phyloP scores from a whole-genome alignment of 2,888 invertebrate genomes.

The Ariolimax columbianus region DNA sequence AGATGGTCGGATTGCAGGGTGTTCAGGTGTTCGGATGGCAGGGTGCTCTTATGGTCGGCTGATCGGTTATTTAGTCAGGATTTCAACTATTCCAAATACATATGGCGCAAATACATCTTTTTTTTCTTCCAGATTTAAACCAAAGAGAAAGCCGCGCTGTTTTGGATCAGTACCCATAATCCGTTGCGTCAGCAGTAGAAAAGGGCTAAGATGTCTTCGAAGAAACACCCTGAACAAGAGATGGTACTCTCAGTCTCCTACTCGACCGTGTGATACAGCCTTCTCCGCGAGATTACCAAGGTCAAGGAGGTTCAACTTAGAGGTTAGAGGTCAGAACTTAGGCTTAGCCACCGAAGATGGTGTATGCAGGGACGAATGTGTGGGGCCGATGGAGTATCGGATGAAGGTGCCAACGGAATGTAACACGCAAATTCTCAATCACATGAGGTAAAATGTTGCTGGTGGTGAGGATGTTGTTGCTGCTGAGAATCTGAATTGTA shows the following conservation, averaged over 20 bases:
- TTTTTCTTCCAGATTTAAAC: not conserved
- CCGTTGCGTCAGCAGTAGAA: not conserved
- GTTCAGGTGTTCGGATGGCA: no score
- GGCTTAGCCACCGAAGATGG: not conserved
- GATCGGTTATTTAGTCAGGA: not conserved
- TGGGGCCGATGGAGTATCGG: not conserved
- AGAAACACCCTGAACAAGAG: constrained; percentile 4
- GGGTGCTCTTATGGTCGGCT: no score
- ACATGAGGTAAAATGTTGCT: constrained; percentile 17
- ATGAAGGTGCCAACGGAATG: not conserved
- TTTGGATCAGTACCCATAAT: constrained; percentile 13
- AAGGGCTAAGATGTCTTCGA: constrained; percentile 4
- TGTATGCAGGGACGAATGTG: not conserved
- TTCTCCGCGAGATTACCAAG: no score
- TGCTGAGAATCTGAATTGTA: no score
- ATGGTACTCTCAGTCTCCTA: constrained; percentile 8
- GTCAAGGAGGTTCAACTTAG: not conserved
- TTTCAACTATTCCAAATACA: no score
- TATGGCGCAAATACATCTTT: no score
- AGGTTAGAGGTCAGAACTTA: not conserved
- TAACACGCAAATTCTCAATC: constrained; percentile 4
- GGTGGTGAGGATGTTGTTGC: no score
- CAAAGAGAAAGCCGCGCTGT: not conserved
- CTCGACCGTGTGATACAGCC: not conserved
- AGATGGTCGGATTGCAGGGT: no score